Conservation (phyloP, 2,888 invertebrate genomes). For the Aricia artaxerxes region DNA sequence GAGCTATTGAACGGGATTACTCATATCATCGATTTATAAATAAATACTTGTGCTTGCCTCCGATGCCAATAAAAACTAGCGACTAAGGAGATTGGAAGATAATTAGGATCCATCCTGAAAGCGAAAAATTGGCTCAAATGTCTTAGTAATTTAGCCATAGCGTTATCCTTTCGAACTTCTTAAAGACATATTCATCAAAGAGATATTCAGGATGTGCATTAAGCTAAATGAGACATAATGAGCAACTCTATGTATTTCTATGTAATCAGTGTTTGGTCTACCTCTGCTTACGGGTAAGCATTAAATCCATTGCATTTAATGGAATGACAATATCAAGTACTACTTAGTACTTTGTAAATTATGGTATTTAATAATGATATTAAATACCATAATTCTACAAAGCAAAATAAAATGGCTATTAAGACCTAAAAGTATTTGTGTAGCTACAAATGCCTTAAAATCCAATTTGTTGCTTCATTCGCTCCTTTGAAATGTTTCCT, state of each 20-base stretch:
- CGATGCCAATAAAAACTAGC: conserved; percentile 2
- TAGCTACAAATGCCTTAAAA: conserved; percentile 20
- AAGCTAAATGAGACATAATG: not conserved
- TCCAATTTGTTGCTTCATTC: conserved; percentile 27
- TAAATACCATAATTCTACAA: not conserved
- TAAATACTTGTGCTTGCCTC: conserved; percentile 29
- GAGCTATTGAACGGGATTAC: conserved; percentile 42
- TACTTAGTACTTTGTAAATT: not conserved
- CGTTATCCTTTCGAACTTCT: not conserved
- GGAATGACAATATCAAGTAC: not conserved
- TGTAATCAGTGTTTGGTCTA: not conserved
- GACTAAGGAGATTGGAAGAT: not conserved
- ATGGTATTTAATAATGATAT: not conserved
- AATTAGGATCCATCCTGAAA: not conserved
- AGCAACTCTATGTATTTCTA: not conserved
- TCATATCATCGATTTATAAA: conserved; percentile 36
- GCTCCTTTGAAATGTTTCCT: conserved; percentile 23
- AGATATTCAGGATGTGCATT: not conserved
- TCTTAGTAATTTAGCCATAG: not conserved
- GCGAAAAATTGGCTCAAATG: not conserved
- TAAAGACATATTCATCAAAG: not conserved
- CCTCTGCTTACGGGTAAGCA: not conserved
- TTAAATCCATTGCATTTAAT: not conserved
- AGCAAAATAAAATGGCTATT: not conserved
- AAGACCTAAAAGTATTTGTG: not conserved